Evolutionary conservation across 2,888 invertebrate genomes (phyloP).

Genomic region (Standfussiana lucernea): DNA sequence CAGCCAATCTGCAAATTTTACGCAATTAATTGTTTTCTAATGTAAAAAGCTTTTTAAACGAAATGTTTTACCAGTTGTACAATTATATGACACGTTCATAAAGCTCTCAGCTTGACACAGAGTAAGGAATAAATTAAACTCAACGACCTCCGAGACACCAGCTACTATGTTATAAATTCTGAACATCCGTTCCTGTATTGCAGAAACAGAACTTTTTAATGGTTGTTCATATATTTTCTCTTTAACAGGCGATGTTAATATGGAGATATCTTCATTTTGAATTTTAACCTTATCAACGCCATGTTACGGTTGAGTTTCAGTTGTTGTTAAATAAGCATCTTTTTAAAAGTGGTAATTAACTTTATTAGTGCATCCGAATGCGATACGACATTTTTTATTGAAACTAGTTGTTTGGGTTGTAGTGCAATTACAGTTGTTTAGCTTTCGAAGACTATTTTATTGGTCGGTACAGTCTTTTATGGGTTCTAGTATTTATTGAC

Average conservation of each 20-base stretch:
- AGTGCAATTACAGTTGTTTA: slow-evolving; percentile 41
- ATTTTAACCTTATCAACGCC: slow-evolving; percentile 6
- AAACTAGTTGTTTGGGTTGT: slow-evolving; percentile 44
- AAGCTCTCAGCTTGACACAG: slow-evolving; percentile 3
- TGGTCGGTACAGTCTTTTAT: slow-evolving; percentile 22
- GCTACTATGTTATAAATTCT: slow-evolving; percentile 62
- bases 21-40: not conserved
- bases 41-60: not conserved
- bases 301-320: not conserved
- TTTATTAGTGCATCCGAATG: slow-evolving; percentile 45
- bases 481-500: slow-evolving; percentile 8
- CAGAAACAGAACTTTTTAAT: slow-evolving; percentile 70
- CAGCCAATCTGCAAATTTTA: not conserved
- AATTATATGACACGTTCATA: slow-evolving; percentile 6
- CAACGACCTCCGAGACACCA: slow-evolving; percentile 46
- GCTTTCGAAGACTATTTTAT: slow-evolving; percentile 31
- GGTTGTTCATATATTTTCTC: slow-evolving; percentile 66
- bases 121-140: slow-evolving; percentile 52
- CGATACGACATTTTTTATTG: slow-evolving; percentile 49
- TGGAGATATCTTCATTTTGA: not conserved
- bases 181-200: slow-evolving; percentile 64
- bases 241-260: slow-evolving; percentile 47
- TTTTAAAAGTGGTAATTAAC: slow-evolving; percentile 59
- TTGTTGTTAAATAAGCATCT: not conserved
- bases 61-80: not conserved